These are phyloP conservation scores for Globodera ellingtonae DNA, from an alignment of 1,140 invertebrate genomes.

Conservation along the genomic window DNA sequence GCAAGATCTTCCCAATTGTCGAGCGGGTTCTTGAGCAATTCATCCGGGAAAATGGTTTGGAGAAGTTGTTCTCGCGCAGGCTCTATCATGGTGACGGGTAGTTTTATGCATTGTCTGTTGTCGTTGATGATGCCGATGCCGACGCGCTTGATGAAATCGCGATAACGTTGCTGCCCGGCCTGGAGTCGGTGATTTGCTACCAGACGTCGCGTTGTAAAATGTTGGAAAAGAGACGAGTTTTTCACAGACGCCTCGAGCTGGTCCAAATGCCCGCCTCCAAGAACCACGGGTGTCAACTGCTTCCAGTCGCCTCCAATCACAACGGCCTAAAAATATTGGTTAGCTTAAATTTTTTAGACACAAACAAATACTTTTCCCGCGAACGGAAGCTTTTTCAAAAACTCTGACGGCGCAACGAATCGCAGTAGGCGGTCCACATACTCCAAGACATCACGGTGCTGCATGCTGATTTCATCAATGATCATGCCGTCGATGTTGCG, in stretches of 20 bases:
- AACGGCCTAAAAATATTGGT: not conserved
- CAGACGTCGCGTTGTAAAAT: not conserved
- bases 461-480: constrained; percentile 12
- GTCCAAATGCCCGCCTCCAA: not conserved
- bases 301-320: constrained; percentile 10
- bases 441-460: constrained; percentile 5
- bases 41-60: not conserved
- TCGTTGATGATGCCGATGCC: not conserved
- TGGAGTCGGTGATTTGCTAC: not conserved
- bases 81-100: not conserved
- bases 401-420: not conserved
- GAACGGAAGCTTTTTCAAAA: not conserved
- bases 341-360: no score
- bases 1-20: not conserved
- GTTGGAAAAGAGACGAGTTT: not conserved
- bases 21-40: not conserved
- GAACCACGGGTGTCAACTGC: not conserved
- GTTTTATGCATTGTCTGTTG: not conserved
- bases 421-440: not conserved
- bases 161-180: not conserved
- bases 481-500: not conserved
- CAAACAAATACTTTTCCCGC: not conserved
- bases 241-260: not conserved
- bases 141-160: not conserved
- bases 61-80: not conserved